Evolutionary conservation across 2,888 invertebrate genomes (phyloP).

Genomic region (Chrysolina haemoptera): DNA sequence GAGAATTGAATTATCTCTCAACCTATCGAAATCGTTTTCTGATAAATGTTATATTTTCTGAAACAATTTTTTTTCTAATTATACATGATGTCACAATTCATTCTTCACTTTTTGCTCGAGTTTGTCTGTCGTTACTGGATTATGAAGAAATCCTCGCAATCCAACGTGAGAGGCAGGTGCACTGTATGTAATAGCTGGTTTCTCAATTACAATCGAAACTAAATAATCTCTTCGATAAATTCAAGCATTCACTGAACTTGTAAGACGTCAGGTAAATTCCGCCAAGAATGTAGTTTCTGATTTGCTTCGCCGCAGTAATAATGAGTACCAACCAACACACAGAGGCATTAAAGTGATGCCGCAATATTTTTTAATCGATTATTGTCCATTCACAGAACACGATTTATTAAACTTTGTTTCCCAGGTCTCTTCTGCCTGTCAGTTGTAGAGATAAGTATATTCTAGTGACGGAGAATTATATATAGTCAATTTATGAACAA

Average conservation of each 20-base stretch:
- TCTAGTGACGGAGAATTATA: no score
- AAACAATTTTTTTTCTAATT: no score
- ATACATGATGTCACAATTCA: no score
- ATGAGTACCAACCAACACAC: not conserved
- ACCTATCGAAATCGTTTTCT: no score
- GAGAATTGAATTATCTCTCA: no score
- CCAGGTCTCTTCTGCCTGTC: no score
- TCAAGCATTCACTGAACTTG: constrained; percentile 29
- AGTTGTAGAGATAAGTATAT: no score
- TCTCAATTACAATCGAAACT: constrained; percentile 31
- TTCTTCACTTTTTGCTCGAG: no score
- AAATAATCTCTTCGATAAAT: constrained; percentile 34
- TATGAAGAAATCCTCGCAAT: constrained; percentile 7
- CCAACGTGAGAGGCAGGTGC: constrained; percentile 25
- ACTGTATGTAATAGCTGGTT: constrained; percentile 14
- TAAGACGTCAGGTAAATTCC: constrained; percentile 34
- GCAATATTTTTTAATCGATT: not conserved
- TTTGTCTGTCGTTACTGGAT: no score
- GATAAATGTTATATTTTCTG: no score
- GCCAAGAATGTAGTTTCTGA: constrained; percentile 25
- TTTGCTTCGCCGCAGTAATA: constrained; percentile 7
- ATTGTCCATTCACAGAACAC: not conserved
- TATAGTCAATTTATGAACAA: no score
- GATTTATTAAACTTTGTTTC: no score
- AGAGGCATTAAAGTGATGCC: not conserved